Base-by-base conservation (phyloP, 2,888 invertebrate species). In the Epinotia ramella region DNA sequence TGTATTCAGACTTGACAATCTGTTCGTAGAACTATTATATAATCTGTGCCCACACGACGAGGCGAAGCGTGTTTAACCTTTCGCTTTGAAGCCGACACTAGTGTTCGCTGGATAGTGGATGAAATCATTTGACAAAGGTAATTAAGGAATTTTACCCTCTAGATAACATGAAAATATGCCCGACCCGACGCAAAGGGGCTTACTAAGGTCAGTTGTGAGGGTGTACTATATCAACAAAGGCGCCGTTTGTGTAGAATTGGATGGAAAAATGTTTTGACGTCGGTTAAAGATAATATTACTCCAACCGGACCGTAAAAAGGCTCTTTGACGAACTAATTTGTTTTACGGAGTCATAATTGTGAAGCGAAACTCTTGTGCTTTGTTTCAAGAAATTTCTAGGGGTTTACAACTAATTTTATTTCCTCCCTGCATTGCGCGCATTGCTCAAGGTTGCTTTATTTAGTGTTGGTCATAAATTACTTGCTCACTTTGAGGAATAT, bases 121-220 rank as follows among this genome's bases (percentile, higher is more conserved):
- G 62, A 71, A 75, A 71, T 74, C 59, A 65, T 71, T 75, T 75
- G 69, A 69, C 69, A 74, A 69, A 74, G 49, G 63, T 74, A 70
- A 75, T 70, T 65, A 70, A 53, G 65, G 18, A 70, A 60, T 66
- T 71, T 75, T 53, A 62, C 70, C 70, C 70, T 75, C 70, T 33
- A 44, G 65, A 75, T 75, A 70, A 66, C 65, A 44, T 62, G 53
- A 71, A 40, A 71, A 60, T 66, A 75, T 59, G 44, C 53, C 46
- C 53, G 59, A 70, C 74, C 74, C 40, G 33, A 46, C 20, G 18
- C 57, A 49, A 65, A 64, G 49, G 73, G 70, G 49, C 24, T 65
- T 65, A 70, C 60, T 64, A 4, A 53, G 70, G 53, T 65, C 40
- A 65, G 73, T 18, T 49, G 28, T n/a, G 46, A 57, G 64, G 33